phyloP scores from a whole-genome alignment of 2,888 invertebrate species.

The Caenorhabditis virilis region DNA sequence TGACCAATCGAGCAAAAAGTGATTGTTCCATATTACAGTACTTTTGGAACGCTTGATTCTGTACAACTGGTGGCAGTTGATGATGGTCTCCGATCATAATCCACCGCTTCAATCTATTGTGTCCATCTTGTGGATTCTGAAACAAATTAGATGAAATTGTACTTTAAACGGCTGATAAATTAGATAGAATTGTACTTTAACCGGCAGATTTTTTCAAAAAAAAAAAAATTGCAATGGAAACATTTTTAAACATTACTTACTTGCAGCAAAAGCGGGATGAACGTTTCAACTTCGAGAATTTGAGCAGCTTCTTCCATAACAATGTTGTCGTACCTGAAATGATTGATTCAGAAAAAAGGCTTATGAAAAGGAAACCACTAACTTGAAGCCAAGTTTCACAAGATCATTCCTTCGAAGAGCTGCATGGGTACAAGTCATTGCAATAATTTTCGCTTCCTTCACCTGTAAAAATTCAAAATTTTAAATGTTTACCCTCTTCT shows the following conservation, averaged over 20 bases:
- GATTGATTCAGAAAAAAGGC: conserved; percentile 75
- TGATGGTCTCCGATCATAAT: conserved; percentile 99
- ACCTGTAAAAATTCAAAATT: conserved; percentile 46
- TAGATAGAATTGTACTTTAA: too few relatives aligned
- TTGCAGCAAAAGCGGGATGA: conserved; percentile 95
- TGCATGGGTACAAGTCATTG: conserved; percentile 99
- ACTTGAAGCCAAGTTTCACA: conserved; percentile 81
- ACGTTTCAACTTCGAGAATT: conserved; percentile 98
- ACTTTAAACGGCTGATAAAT: too few relatives aligned
- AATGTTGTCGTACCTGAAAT: conserved; percentile 80
- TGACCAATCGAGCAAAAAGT: conserved; percentile 90
- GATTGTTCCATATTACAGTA: conserved; percentile 99
- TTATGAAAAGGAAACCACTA: too few relatives aligned
- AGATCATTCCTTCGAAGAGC: conserved; percentile 93
- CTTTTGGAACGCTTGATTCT: conserved; percentile 99
- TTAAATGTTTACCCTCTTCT: too few relatives aligned
- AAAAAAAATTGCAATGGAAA: too few relatives aligned
- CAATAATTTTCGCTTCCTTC: conserved; percentile 96
- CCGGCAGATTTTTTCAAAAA: too few relatives aligned
- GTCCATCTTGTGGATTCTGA: conserved; percentile 90
- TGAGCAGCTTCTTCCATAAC: conserved; percentile 99
- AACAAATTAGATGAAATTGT: conserved; percentile 7
- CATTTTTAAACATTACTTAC: too few relatives aligned
- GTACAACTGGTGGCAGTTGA: conserved; percentile 97
- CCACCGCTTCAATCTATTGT: conserved; percentile 94